phyloP scores from a whole-genome alignment of 2,113 vertebrate species.

The Serilophus lunatus region DNA sequence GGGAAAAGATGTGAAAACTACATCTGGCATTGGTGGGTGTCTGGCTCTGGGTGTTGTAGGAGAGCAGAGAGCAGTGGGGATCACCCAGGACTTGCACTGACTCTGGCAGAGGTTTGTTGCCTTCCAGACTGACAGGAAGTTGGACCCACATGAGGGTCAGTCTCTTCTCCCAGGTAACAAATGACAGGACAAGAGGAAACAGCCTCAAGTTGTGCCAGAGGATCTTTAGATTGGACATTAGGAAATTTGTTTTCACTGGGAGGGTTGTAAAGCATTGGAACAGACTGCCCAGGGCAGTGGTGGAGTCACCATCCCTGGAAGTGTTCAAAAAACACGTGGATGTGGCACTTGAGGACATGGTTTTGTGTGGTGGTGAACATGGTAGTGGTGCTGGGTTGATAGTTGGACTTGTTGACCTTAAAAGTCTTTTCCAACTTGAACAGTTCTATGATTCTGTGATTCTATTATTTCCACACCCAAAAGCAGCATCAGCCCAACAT shows the following conservation, averaged over 20 bases:
- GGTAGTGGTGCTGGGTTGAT: not conserved
- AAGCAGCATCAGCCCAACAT: not conserved
- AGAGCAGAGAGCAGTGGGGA: not conserved
- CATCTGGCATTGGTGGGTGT: accelerated
- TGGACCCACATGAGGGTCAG: accelerated
- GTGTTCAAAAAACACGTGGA: not conserved
- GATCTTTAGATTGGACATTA: not conserved
- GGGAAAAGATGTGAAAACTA: not conserved
- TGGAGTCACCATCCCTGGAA: not conserved
- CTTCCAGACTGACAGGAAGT: not conserved
- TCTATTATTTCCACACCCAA: not conserved
- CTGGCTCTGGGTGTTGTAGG: accelerated
- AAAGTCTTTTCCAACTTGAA: not conserved
- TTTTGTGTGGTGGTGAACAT: not conserved
- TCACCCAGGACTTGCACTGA: not conserved
- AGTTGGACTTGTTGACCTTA: not conserved
- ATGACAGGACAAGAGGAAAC: not conserved
- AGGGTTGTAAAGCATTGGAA: not conserved
- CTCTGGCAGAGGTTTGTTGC: not conserved
- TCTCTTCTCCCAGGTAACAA: not conserved
- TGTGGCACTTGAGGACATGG: not conserved
- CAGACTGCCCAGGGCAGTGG: not conserved
- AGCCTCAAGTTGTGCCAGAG: not conserved
- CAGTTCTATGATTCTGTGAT: not conserved
- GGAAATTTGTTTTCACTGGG: not conserved